A percentile compares a stretch with the other conserved stretches of the same genome.
Evolutionary conservation across 2,113 vertebrate species (phyloP).

Genomic region (Neogobius melanostomus): DNA sequence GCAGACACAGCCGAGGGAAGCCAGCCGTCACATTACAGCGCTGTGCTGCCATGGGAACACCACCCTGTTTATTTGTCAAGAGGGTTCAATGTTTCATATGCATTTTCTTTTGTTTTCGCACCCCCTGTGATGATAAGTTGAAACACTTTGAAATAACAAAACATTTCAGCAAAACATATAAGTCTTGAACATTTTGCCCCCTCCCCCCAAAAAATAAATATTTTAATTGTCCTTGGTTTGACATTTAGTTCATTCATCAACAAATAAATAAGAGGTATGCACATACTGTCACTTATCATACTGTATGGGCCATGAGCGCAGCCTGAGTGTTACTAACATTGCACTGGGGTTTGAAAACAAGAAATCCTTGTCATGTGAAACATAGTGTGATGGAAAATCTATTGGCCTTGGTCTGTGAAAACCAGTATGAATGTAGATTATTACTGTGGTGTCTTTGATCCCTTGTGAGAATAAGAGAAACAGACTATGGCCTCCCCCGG

Average conservation of each 20-base stretch:
- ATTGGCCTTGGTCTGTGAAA: slow-evolving; percentile 43
- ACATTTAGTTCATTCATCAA: too few species aligned
- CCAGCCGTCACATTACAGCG: slow-evolving; percentile 77
- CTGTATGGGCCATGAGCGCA: too few species aligned
- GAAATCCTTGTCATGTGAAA: not conserved
- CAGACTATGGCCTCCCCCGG: slow-evolving; percentile 59
- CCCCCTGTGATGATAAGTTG: not conserved
- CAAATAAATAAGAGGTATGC: too few species aligned
- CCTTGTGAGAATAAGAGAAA: slow-evolving; percentile 53
- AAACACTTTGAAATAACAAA: too few species aligned
- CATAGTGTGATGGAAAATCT: slow-evolving; percentile 38
- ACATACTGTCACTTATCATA: too few species aligned
- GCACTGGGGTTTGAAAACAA: too few species aligned
- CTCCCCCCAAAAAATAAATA: too few species aligned
- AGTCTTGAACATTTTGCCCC: too few species aligned
- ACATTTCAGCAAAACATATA: too few species aligned
- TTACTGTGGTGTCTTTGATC: slow-evolving; percentile 65
- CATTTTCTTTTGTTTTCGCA: slow-evolving; percentile 36
- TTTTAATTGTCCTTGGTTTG: too few species aligned
- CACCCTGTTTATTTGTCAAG: slow-evolving; percentile 68
- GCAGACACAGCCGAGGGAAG: slow-evolving; percentile 76
- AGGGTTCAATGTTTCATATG: slow-evolving; percentile 63
- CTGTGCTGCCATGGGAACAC: slow-evolving; percentile 72
- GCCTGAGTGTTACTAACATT: too few species aligned
- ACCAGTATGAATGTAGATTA: slow-evolving; percentile 58